Evolutionary conservation across 2,888 invertebrate genomes (phyloP).

Genomic region (Lithosia quadra): DNA sequence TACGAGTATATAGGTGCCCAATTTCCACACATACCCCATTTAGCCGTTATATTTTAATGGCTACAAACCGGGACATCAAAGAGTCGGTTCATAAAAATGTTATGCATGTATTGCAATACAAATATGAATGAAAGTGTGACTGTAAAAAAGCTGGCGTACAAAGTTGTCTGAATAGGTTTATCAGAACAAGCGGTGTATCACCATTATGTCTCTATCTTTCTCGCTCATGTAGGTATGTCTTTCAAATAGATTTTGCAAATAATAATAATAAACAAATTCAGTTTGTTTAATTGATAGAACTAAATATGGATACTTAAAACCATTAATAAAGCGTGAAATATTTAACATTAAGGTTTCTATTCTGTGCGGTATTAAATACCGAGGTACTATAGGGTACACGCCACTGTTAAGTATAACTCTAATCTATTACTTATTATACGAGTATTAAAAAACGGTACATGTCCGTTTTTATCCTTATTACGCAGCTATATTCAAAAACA

Average conservation of each 20-base stretch:
- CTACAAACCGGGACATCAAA: not conserved
- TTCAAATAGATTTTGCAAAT: not conserved
- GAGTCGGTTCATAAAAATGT: not conserved
- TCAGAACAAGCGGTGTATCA: not conserved
- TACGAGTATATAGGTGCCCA: no score
- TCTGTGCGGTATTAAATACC: no score
- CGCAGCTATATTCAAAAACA: no score
- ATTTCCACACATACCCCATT: not conserved
- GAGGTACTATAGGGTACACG: no score
- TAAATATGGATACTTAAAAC: not conserved
- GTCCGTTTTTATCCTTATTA: no score
- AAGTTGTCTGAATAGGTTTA: conserved; percentile 20
- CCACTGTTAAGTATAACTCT: no score
- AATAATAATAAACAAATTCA: not conserved
- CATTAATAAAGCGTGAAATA: not conserved
- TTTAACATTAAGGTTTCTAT: no score
- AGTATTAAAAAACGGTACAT: no score
- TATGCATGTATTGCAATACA: not conserved
- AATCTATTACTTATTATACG: no score
- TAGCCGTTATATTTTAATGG: not conserved
- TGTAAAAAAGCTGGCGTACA: conserved; percentile 37
- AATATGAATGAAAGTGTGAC: conserved; percentile 17
- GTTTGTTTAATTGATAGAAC: not conserved
- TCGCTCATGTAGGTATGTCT: not conserved
- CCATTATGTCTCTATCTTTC: no score